Evolutionary conservation across 1,140 invertebrate genomes (phyloP).

Genomic region (Dolichoris vasculosae): DNA sequence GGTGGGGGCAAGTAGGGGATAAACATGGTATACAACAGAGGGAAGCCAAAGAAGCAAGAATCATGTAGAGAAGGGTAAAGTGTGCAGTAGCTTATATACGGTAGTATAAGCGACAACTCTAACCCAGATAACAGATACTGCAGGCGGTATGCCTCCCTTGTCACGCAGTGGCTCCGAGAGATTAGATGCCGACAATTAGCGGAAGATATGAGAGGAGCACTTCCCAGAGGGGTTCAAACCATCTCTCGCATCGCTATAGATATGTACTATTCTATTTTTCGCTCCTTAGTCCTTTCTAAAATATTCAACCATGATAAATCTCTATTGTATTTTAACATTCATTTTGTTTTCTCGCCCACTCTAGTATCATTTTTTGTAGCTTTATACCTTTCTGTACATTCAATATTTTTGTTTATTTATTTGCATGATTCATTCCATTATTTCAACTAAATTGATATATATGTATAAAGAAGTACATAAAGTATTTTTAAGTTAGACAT

Average conservation of each 20-base stretch:
- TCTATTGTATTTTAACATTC: not conserved
- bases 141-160: slow-evolving; percentile 39
- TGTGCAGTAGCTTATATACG: slow-evolving; percentile 24
- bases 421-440: not conserved
- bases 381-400: not conserved
- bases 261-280: not conserved
- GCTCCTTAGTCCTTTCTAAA: not conserved
- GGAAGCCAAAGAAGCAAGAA: not conserved
- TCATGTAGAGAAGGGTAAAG: slow-evolving; percentile 45
- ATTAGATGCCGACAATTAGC: slow-evolving; percentile 59
- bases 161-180: slow-evolving; percentile 42
- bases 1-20: slow-evolving; percentile 5
- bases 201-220: slow-evolving; percentile 55
- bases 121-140: slow-evolving; percentile 56
- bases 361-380: too few species aligned
- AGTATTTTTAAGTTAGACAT: too few species aligned
- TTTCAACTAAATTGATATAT: not conserved
- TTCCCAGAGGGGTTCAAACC: slow-evolving; percentile 10
- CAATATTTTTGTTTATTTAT: too few species aligned
- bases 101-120: slow-evolving; percentile 49
- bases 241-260: not conserved
- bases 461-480: not conserved
- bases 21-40: not conserved
- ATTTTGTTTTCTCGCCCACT: not conserved
- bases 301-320: not conserved